Conservation (phyloP, 2,888 invertebrate species). For the Latrodectus elegans region DNA sequence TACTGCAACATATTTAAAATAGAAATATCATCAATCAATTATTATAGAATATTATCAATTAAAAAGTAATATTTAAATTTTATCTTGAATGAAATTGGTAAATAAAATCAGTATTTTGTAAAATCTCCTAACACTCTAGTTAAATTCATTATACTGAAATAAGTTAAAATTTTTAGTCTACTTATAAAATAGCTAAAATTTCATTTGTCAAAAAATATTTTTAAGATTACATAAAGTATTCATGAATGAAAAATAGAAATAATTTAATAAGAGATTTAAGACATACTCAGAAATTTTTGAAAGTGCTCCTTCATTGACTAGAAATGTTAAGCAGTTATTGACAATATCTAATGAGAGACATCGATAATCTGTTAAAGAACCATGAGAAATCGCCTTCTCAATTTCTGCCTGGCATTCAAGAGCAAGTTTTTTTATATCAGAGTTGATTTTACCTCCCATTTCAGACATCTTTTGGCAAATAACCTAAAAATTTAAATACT, state of each 20-base stretch:
- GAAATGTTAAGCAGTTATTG: slow-evolving; percentile 53
- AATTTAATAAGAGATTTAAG: background rate
- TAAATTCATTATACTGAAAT: no score
- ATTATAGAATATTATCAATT: no score
- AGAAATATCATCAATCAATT: no score
- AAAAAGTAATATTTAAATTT: no score
- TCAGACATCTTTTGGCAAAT: slow-evolving; percentile 37
- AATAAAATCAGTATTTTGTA: no score
- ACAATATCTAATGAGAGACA: slow-evolving; percentile 61
- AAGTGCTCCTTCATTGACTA: slow-evolving; percentile 53
- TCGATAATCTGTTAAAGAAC: slow-evolving; percentile 47
- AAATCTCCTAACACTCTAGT: no score
- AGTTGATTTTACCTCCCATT: background rate
- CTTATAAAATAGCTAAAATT: background rate
- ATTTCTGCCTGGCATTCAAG: slow-evolving; percentile 43
- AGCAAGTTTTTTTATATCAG: slow-evolving; percentile 25
- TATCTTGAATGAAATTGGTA: no score
- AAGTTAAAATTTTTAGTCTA: background rate
- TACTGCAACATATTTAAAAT: no score
- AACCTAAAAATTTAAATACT: slow-evolving; percentile 4
- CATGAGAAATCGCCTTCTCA: slow-evolving; percentile 26
- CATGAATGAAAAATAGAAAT: background rate
- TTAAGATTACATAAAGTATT: background rate
- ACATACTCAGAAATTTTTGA: slow-evolving; percentile 48
- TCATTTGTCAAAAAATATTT: background rate